Evolutionary conservation across 2,113 vertebrate species (phyloP).

Genomic region (Phylloscopus trochiloides): DNA sequence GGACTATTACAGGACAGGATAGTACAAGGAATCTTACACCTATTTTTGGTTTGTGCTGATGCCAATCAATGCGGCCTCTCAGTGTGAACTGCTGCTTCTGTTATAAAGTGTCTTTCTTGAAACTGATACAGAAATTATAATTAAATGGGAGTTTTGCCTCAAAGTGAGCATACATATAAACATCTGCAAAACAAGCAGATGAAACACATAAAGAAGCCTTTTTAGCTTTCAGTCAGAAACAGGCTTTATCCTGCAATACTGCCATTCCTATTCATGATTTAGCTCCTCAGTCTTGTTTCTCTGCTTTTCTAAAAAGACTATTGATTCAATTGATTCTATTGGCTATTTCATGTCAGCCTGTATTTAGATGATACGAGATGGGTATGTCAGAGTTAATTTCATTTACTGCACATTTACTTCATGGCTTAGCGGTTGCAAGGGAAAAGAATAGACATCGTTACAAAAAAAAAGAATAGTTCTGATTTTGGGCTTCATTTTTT

Average conservation of each 20-base stretch:
- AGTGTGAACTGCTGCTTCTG: background rate
- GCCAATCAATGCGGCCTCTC: background rate
- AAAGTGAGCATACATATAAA: background rate
- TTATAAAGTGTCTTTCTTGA: background rate
- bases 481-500: background rate
- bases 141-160: background rate
- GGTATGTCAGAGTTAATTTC: background rate
- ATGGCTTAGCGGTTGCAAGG: background rate
- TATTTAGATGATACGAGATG: background rate
- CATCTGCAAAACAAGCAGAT: background rate
- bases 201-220: background rate
- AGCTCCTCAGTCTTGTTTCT: background rate
- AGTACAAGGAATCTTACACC: background rate
- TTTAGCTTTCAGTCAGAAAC: background rate
- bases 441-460: background rate
- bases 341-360: background rate
- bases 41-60: background rate
- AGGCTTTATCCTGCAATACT: background rate
- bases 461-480: fast-evolving
- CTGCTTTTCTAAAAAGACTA: background rate
- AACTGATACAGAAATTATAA: background rate
- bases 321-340: background rate
- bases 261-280: background rate
- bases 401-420: background rate
- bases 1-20: background rate